Base-by-base conservation (phyloP, 2,888 invertebrate species). In the Chrysolina americana region DNA sequence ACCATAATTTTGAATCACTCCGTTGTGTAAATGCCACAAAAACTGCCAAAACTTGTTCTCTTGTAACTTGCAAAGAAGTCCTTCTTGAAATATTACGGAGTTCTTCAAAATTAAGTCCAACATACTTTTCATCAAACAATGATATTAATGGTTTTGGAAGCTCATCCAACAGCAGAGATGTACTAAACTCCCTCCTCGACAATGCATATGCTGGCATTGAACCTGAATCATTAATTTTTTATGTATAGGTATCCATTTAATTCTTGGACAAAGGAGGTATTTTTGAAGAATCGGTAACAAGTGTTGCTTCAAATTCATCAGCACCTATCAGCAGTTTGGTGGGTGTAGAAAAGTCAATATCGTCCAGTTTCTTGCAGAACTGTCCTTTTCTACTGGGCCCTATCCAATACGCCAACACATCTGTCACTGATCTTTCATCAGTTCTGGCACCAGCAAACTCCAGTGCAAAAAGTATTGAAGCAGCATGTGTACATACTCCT, bases 401-500 rank as follows among this genome's bases (percentile, higher is more conserved):
- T n/a, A 62, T 62, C 62, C 62, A 62, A 28, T 28, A 23, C 4
- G 62, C 62, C 17, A 28, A 62, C 11, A 62, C 62, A 28, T 62
- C 23, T 23, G 62, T 62, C 6, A 62, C 62, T 62, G 62, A 62
- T 17, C 28, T 62, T 62, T 62, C 62, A 62, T 62, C n/a, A n/a
- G n/a, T n/a, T n/a, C n/a, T n/a, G n/a, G n/a, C n/a, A n/a, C n/a
- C n/a, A n/a, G n/a, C n/a, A 28, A 62, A 62, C 62, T 73, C 47
- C 44, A 73, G 36, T 23, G 47, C 66, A 69, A 73, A 73, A 19
- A 73, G 50, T 23, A 73, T 47, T 47, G 68, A 41, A 36, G 68
- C 76, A 13, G 76, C 72, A 56, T 78, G 78, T 13, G 71, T n/a
- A n/a, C n/a, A n/a, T 77, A 75, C 78, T 75, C 73, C 78, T 21